Base-by-base conservation (phyloP, 2,888 invertebrate species). In the Conchocele bisecta region DNA sequence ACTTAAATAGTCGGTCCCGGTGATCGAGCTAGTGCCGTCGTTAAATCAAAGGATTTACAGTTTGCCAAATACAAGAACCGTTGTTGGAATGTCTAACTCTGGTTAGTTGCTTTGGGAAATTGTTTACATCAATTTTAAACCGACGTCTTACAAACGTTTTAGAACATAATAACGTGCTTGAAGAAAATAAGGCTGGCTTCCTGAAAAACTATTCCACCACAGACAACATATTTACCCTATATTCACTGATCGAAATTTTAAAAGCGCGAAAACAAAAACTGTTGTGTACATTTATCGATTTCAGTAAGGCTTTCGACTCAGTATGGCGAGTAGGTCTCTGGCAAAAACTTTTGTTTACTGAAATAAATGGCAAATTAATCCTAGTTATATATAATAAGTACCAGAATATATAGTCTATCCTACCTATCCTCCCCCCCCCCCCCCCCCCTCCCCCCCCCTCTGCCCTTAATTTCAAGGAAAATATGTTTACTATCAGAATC, bases 301-400 rank as follows among this genome's bases (percentile, higher is more conserved):
- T 48, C 7, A 20, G 17, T 5, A 48, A 20, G 22, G 48, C 26
- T 20, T 48, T 48, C 22, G 48, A 48, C 26, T 20, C 48, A 20
- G 48, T 48, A 9, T 48, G 48, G 48, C 9, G 48, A 48, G 24
- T 15, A 28, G 48, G 24, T 4, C 48, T 48, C 4, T 48, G 48
- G 48, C 15, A 22, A 24, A 48, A 48, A 41, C 15, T 41, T 9
- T 5, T 41, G 5, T 5, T 7, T 9, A 41, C n/a, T 41, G 15
- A 41, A 9, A 41, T 41, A 20, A 41, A 41, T 41, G 42, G 42
- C 5, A 41, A 41, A 5, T 9, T 41, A 7, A 7, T 41, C 7
- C 42, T 17, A 15, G 15, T 41, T 20, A 7, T 41, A 5, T 5
- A 41, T 20, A 41, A 41, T 41, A 41, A 20, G 42, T 41, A 41